Conservation (phyloP, 2,113 vertebrate genomes). For the Felis chaus region DNA sequence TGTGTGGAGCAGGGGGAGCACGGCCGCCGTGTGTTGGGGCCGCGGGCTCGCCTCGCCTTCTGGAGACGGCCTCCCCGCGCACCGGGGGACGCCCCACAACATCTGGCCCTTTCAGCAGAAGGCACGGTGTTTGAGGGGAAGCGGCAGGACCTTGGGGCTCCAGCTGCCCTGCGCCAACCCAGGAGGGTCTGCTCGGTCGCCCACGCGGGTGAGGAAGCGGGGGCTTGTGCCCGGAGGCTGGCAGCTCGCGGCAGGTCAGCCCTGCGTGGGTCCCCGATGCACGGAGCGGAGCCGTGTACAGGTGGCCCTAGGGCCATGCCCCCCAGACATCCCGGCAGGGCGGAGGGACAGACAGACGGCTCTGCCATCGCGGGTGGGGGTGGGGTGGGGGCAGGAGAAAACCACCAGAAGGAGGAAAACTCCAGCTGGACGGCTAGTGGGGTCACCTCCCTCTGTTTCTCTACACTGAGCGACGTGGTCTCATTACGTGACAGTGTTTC, state of each 20-base stretch:
- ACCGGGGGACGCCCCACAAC: accelerated
- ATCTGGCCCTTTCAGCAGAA: neutral
- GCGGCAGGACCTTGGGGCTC: neutral
- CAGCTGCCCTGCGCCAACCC: no score
- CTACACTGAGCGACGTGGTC: no score
- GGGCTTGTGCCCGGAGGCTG: neutral
- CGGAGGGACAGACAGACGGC: no score
- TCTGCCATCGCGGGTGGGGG: no score
- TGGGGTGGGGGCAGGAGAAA: no score
- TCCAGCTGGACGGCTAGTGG: no score
- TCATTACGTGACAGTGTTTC: no score
- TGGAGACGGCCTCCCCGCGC: neutral
- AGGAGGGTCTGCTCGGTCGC: neutral
- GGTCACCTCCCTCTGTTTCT: no score
- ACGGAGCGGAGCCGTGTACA: neutral
- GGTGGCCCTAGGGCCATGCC: no score
- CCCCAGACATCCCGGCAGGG: no score
- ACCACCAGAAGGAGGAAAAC: no score
- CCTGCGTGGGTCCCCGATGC: neutral
- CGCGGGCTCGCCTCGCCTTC: neutral
- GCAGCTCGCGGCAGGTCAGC: neutral
- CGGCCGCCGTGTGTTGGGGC: neutral
- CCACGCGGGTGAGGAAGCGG: no score
- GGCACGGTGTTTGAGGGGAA: neutral
- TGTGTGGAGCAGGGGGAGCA: neutral